Percentiles rank a stretch among this genome's conserved stretches.
These are phyloP conservation scores for Sakesphorus luctuosus DNA, from an alignment of 2,113 vertebrate genomes.

Conservation along the genomic window DNA sequence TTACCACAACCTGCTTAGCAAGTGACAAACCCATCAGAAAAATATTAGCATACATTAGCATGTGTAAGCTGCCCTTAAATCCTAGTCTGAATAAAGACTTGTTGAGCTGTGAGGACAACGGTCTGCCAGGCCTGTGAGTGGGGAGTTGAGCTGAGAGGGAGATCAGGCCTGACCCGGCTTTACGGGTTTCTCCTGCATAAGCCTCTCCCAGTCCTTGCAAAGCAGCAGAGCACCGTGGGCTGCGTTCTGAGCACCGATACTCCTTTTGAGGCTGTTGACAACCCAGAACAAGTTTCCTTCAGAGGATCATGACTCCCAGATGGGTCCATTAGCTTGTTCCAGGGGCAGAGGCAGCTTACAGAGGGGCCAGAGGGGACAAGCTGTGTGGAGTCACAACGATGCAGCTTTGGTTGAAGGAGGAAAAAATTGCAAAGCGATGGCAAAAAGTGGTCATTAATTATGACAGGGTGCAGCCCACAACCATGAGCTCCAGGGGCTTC, in stretches of 20 bases:
- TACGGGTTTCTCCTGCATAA: not conserved
- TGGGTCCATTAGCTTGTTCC: not conserved
- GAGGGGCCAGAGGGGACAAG: not conserved
- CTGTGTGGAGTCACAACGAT: not conserved
- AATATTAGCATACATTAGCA: not conserved
- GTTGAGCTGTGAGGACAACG: not conserved
- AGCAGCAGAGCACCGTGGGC: not conserved
- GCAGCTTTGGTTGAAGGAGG: not conserved
- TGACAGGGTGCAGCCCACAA: not conserved
- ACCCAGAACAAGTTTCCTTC: not conserved
- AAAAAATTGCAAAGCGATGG: not conserved
- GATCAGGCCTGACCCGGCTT: not conserved
- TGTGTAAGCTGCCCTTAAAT: not conserved
- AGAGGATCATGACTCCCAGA: not conserved
- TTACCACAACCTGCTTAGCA: not conserved
- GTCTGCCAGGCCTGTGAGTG: not conserved
- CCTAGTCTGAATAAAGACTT: not conserved
- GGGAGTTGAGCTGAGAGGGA: not conserved
- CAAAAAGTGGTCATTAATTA: not conserved
- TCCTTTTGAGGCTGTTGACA: not conserved
- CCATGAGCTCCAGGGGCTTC: accelerated
- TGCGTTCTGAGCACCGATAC: accelerated
- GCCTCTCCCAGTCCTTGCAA: not conserved
- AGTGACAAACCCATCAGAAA: not conserved
- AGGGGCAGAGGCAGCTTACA: not conserved